Conservation (phyloP, 2,888 invertebrate species). For the Heliconius aoede region DNA sequence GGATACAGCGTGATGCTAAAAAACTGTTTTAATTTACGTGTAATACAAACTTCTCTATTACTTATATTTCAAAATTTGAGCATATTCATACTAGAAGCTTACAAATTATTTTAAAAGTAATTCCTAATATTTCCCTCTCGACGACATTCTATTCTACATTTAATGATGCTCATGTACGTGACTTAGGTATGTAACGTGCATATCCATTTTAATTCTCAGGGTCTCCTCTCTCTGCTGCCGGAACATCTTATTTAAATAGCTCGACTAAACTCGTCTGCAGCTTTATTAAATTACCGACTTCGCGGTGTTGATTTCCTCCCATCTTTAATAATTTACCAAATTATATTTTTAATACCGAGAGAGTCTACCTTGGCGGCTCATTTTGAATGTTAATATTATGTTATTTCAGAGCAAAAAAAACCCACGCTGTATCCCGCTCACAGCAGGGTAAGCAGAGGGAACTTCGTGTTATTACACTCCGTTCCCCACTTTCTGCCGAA, state of each 20-base stretch:
- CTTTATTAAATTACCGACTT: constrained; percentile 36
- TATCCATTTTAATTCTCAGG: background rate
- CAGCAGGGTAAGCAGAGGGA: too few relatives aligned
- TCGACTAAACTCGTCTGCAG: constrained; percentile 25
- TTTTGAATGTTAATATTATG: background rate
- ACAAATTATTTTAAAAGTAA: background rate
- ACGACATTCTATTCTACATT: background rate
- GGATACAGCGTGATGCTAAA: too few relatives aligned
- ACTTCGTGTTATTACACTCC: too few relatives aligned
- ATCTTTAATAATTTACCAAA: constrained; percentile 15
- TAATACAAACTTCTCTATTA: background rate
- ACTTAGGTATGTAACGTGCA: constrained; percentile 14
- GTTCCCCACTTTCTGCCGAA: too few relatives aligned
- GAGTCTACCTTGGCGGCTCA: background rate
- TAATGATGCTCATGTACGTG: background rate
- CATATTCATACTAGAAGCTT: background rate
- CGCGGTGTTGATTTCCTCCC: constrained; percentile 28
- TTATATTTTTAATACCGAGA: constrained; percentile 12
- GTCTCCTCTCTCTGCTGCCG: constrained; percentile 18
- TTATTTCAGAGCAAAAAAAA: background rate
- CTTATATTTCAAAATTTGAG: background rate
- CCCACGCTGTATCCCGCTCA: too few relatives aligned
- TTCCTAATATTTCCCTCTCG: background rate
- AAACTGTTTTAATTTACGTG: too few relatives aligned
- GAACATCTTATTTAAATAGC: constrained; percentile 32